Percentiles rank a stretch among this genome's conserved stretches.
phyloP scores from a whole-genome alignment of 2,113 vertebrate genomes.

The western clawed frog (Xenopus tropicalis) region UCB_Xtro_10.0 CM004447.2:48650501-48651000 shows the following conservation, averaged over 20 bases:
- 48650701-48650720: conserved; percentile 91
- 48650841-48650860: neutral
- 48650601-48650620: conserved; percentile 68
- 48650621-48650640: conserved; percentile 93
- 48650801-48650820: conserved; percentile 44
- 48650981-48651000: too few species aligned
- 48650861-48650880: too few species aligned
- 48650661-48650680: conserved; percentile 86
- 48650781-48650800: conserved; percentile 80
- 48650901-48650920: too few species aligned
- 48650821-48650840: neutral
- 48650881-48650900: too few species aligned
- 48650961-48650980: too few species aligned
- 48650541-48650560: too few species aligned
- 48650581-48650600: conserved; percentile 49
- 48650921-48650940: too few species aligned
- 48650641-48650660: conserved; percentile 85
- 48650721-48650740: conserved; percentile 93
- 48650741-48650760: conserved; percentile 93
- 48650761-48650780: conserved; percentile 91
- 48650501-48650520: too few species aligned
- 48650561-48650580: neutral
- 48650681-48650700: conserved; percentile 91
- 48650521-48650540: too few species aligned
- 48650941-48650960: too few species aligned